Evolutionary conservation across 2,888 invertebrate genomes (phyloP), one percentile per base, ranked within the genome.

Genomic region (Alviniconcha strummeri): DNA sequence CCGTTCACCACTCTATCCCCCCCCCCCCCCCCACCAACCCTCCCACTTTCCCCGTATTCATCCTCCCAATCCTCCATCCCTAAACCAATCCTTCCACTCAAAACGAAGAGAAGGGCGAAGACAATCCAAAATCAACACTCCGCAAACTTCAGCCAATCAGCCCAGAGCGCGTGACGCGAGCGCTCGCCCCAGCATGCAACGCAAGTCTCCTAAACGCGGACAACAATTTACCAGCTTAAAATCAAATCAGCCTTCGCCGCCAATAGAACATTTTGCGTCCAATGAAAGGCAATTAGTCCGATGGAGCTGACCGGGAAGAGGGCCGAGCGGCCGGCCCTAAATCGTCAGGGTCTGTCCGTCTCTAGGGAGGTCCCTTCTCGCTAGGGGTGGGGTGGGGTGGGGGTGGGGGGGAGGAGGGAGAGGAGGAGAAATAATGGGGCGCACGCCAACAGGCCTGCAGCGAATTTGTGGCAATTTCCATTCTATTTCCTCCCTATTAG

Each of bases 401-500:
- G 8, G 64, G 67, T 52, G 52, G n/a, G 2, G 36, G 17, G 57
- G 64, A 15, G 8, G 64, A 36, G 78, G 52, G 4, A 11, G 15
- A 36, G 55, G n/a, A 36, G 82, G 52, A 54, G 71, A 76, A 64
- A 69, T 77, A 77, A 82, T 77, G 19, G 64, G 56, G 67, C 55
- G 67, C 82, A 69, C 76, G 82, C 76, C 67, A 69, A 69, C 82
- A 19, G 57, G 60, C 82, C 77, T 69, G 82, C 82, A 77, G 82
- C 77, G 82, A 80, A 84, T 84, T 84, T 83, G 82, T 79, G 81
- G 79, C 83, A 85, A 85, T 85, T 85, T 85, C 85, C 85, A 85
- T 83, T 85, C 83, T 83, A 85, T 85, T 85, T 85, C 85, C 85
- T 85, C 75, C 76, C 85, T 83, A 85, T 85, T 85, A 83, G 77